Percentiles rank a stretch among this genome's conserved stretches.
Evolutionary conservation across 1,140 invertebrate species (phyloP).

Genomic region (Spodoptera frugiperda): DNA sequence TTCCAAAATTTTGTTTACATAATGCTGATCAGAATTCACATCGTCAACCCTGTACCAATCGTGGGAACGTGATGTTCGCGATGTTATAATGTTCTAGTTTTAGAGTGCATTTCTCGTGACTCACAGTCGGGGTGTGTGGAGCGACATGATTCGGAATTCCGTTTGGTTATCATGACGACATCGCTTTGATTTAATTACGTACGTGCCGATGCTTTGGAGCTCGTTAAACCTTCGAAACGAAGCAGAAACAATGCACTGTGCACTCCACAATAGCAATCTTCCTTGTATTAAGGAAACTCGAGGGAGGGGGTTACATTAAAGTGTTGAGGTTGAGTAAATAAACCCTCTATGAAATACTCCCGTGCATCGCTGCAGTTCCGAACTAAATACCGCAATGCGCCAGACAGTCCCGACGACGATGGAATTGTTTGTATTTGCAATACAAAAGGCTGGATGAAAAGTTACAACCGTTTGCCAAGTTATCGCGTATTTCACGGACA

Average conservation of each 20-base stretch:
- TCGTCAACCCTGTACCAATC: conserved; percentile 48
- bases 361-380: conserved; percentile 12
- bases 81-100: conserved; percentile 61
- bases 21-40: conserved; percentile 26
- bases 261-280: background rate
- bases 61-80: conserved; percentile 56
- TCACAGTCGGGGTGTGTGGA: conserved; percentile 45
- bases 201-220: conserved; percentile 16
- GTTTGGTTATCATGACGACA: conserved; percentile 51
- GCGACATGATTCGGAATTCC: conserved; percentile 35
- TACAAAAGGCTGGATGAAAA: conserved; percentile 36
- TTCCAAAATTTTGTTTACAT: conserved; percentile 28
- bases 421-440: conserved; percentile 19
- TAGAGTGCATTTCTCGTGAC: conserved; percentile 56
- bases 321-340: conserved; percentile 3
- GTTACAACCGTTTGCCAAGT: conserved; percentile 35
- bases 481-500: conserved; percentile 28
- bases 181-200: conserved; percentile 49
- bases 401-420: conserved; percentile 26
- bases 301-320: background rate
- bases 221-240: conserved; percentile 17
- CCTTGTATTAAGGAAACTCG: background rate
- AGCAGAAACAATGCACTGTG: conserved; percentile 9
- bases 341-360: background rate
- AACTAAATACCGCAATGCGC: conserved; percentile 44